Base-by-base conservation (phyloP, 2,888 invertebrate genomes). In the Pardosa pseudoannulata region DNA sequence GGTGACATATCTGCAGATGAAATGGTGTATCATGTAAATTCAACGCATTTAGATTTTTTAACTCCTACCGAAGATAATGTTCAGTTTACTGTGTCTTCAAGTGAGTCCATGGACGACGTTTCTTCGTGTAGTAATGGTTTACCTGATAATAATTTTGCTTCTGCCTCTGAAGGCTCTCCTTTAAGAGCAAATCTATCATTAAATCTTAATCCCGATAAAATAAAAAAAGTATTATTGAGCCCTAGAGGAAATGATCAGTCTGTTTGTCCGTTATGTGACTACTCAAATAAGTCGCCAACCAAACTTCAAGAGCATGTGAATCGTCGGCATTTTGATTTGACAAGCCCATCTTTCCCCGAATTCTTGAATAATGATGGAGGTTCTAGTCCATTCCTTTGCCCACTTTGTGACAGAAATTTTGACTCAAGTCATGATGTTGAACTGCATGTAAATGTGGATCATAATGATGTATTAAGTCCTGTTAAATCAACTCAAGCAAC, bases 371-470 rank as follows among this genome's bases (percentile, higher is more conserved):
- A 46, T 36, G 80, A 88, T 65, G 72, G 79, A 13, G 71, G 71
- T 3, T 31, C 31, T 39, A 88, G 88, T 88, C 92, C 93, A 11
- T 95, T 94, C 90, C 94, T 95, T 89, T 96, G 96, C 91, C 96
- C 96, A 0, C 93, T 96, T 65, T 96, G 96, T 92, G 94, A 95
- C 90, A 93, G 94, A 68, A 94, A 94, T 89, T 94, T 94, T n/a
- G 89, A 89, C 62, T 89, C 90, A 29, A 90, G 90, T 41, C 94
- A 95, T 1, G 96, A 96, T 91, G 93, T 96, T 73, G 96, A 96
- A 91, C 92, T 96, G 72, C 97, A 97, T 91, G 96, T 96, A 0
- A 96, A 96, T 92, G 95, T 95, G 81, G 96, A 96, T 90, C 96
- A 96, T 91, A 93, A 94, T 90, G 96, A 96, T 92, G 95, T 96